Evolutionary conservation across 2,113 vertebrate genomes (phyloP), one percentile per base, ranked within the genome.

Genomic region (Muscicapa adusta): DNA sequence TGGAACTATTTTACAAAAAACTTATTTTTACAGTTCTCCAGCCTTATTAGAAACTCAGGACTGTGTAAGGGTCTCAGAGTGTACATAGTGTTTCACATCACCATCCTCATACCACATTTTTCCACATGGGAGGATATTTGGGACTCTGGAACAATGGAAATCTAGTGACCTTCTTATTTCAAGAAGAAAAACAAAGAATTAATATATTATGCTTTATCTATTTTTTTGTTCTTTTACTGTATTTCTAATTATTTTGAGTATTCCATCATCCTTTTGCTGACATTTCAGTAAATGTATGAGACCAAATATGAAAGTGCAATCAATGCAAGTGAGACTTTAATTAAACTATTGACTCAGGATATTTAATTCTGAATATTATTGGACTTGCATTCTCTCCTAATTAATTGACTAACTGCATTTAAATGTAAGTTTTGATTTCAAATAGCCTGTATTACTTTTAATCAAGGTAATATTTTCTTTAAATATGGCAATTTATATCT

Each of bases 271-370:
- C 19, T 75, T 72, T 65, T 60, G 23, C 54, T 92, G 72, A 63
- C 29, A 65, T 85, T 89, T 94, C 58, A 70, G 81, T 56, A 91
- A 89, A 92, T 68, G 36, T 60, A 81, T 18, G 6, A 80, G 73
- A 89, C 51, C 28, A 68, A 77, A 63, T 47, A 93, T 81, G 86
- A 81, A 89, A 89, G 50, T 17, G 7, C 42, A 85, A 47, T 48
- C 54, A 73, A 18, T 81, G 33, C 48, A 83, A 93, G 68, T 88
- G 33, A 85, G 67, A 76, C 45, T 94, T 96, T 77, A 91, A 94
- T 96, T 89, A 88, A 71, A 80, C 45, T 43, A 38, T 91, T 74
- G 40, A 89, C 72, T 75, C 36, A 76, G 29, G 9, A 54, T 57
- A 82, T 50, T 63, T 95, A 9, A 45, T 83, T 80, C 65, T 82